Conservation (phyloP, 1,140 invertebrate species). For the Tenebrio molitor region DNA sequence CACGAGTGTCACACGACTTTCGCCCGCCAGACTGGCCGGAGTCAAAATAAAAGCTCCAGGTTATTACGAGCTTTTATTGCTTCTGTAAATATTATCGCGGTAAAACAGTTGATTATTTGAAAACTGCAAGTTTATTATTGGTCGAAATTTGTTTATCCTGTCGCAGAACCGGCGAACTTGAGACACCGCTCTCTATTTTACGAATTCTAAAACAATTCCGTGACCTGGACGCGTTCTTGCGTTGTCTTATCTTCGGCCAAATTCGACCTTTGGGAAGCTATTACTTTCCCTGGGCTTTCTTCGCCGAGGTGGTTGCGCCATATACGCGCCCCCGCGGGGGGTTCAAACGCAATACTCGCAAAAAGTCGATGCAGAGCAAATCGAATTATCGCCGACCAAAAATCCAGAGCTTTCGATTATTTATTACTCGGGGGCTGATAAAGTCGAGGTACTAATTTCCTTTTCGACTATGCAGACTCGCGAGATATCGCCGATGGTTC, state of each 20-base stretch:
- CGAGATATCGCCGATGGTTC: slow-evolving; percentile 35
- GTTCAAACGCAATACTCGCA: background rate
- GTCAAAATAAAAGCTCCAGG: slow-evolving; percentile 27
- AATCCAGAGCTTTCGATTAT: slow-evolving; percentile 22
- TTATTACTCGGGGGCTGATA: slow-evolving; percentile 13
- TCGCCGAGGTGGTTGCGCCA: slow-evolving; percentile 20
- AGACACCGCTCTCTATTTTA: background rate
- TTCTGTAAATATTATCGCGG: slow-evolving; percentile 1
- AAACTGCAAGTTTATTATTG: slow-evolving; percentile 30
- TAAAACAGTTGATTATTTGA: slow-evolving; percentile 26
- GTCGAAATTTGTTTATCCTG: slow-evolving; percentile 19
- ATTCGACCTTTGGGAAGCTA: slow-evolving; percentile 26
- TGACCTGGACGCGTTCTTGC: slow-evolving; percentile 12
- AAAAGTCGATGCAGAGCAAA: slow-evolving; percentile 6
- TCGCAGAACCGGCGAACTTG: background rate
- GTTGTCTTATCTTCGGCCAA: slow-evolving; percentile 20
- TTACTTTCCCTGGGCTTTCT: slow-evolving; percentile 13
- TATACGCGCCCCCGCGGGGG: background rate
- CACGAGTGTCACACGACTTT: slow-evolving; percentile 32
- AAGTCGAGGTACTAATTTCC: slow-evolving; percentile 36
- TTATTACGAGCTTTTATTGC: slow-evolving; percentile 35
- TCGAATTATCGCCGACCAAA: slow-evolving; percentile 13
- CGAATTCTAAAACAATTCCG: slow-evolving; percentile 28
- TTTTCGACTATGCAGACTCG: slow-evolving; percentile 20
- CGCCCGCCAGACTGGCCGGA: slow-evolving; percentile 28